Percentiles rank a stretch among this genome's conserved stretches.
These are phyloP conservation scores for Eumeta japonica DNA, from an alignment of 1,140 invertebrate species.

Conservation along the genomic window DNA sequence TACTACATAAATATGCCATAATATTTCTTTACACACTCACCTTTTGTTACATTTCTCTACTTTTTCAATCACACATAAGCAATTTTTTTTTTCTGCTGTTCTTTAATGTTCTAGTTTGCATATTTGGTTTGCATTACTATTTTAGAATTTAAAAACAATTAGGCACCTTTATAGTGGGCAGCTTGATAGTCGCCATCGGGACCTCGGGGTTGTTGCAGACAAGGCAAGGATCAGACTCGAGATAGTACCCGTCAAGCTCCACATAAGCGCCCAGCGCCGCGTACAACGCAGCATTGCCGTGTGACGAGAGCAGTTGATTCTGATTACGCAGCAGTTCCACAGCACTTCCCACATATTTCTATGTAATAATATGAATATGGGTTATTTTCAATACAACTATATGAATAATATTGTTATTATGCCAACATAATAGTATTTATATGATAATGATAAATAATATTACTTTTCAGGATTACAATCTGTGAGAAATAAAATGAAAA, in stretches of 20 bases:
- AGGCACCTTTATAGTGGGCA: slow-evolving; percentile 92
- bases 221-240: slow-evolving; percentile 95
- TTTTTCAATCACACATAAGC: too few species aligned
- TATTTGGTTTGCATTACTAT: too few species aligned
- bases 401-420: not conserved
- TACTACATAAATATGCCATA: too few species aligned
- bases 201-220: slow-evolving; percentile 98
- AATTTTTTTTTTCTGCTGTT: too few species aligned
- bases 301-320: slow-evolving; percentile 83
- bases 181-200: slow-evolving; percentile 86
- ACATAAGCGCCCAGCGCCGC: slow-evolving; percentile 88
- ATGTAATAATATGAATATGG: slow-evolving; percentile 14
- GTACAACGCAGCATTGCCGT: slow-evolving; percentile 93
- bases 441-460: too few species aligned
- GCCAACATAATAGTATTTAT: too few species aligned
- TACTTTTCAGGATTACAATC: too few species aligned
- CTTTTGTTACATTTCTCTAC: too few species aligned
- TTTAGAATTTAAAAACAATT: too few species aligned
- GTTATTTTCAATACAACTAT: not conserved
- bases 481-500: slow-evolving; percentile 3
- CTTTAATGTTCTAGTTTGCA: too few species aligned
- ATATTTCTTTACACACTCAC: too few species aligned
- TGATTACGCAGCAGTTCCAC: slow-evolving; percentile 82
- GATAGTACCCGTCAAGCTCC: slow-evolving; percentile 93
- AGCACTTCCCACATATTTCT: slow-evolving; percentile 81